Conservation (phyloP, 2,888 invertebrate species). For the Clusia tigrina region DNA sequence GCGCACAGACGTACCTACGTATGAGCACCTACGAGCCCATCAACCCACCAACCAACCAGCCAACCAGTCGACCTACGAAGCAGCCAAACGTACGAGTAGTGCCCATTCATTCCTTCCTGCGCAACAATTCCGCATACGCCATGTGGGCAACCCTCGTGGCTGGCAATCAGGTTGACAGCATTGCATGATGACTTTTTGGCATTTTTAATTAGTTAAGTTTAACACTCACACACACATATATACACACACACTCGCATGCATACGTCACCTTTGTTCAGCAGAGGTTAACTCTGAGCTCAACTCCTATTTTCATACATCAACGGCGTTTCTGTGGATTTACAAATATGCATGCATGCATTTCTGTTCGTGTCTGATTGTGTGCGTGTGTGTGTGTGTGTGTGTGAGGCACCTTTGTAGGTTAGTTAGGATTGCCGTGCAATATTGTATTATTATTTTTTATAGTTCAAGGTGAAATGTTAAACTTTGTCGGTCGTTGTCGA, state of each 20-base stretch:
- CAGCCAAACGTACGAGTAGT: neutral
- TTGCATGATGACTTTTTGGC: slow-evolving; percentile 47
- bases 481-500: slow-evolving; percentile 37
- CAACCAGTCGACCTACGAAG: too few relatives aligned
- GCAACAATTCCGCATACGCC: neutral
- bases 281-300: slow-evolving; percentile 12
- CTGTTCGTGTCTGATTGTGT: slow-evolving; percentile 9
- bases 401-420: slow-evolving; percentile 1
- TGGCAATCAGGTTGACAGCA: slow-evolving; percentile 12
- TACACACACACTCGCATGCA: neutral
- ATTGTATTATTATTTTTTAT: slow-evolving; percentile 36
- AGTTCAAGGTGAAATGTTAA: slow-evolving; percentile 58
- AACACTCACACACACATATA: slow-evolving; percentile 29
- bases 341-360: neutral
- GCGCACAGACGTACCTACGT: neutral
- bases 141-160: neutral
- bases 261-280: neutral
- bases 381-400: slow-evolving; percentile 3
- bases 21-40: too few relatives aligned
- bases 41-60: too few relatives aligned
- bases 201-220: slow-evolving; percentile 54
- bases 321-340: neutral
- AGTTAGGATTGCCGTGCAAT: neutral
- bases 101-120: neutral
- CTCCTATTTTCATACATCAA: slow-evolving; percentile 18